These are phyloP conservation scores for fruit fly (Drosophila melanogaster) DNA, from an alignment of 1,140 invertebrate species.

Conservation along the genomic window Release_6_plus_ISO1_MT NT_033779.5:20759501-20760000, in stretches of 20 bases:
- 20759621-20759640: conserved; percentile 27
- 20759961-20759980: too few relatives aligned
- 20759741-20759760: conserved; percentile 52
- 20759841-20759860: conserved; percentile 17
- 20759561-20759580: conserved; percentile 16
- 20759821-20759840: conserved; percentile 61
- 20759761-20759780: conserved; percentile 64
- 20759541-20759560: conserved; percentile 35
- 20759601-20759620: conserved; percentile 28
- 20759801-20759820: conserved; percentile 52
- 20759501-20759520: conserved; percentile 42
- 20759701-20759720: conserved; percentile 63
- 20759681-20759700: conserved; percentile 1
- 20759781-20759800: conserved; percentile 39
- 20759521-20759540: conserved; percentile 8
- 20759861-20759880: not conserved
- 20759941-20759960: too few relatives aligned
- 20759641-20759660: conserved; percentile 10
- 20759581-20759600: conserved; percentile 31
- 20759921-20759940: too few relatives aligned
- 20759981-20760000: too few relatives aligned
- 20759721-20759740: conserved; percentile 63
- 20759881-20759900: not conserved
- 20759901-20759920: too few relatives aligned
- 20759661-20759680: not conserved